phyloP scores from a whole-genome alignment of 2,888 invertebrate species.

The Mesorhabditis sp. region DNA sequence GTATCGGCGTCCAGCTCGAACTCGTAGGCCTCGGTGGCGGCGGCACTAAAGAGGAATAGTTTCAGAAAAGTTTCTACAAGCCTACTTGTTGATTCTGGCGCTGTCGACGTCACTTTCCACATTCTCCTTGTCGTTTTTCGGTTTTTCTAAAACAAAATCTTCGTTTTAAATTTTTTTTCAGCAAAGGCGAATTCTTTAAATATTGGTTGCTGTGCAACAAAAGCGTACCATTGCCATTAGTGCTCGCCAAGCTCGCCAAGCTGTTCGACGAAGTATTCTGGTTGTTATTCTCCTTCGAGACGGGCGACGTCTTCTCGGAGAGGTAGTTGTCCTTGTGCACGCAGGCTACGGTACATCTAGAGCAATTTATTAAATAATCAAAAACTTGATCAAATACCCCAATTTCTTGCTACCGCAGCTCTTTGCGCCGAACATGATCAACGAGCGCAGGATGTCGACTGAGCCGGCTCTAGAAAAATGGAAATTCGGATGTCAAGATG shows the following conservation, averaged over 20 bases:
- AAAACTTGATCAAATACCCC: not conserved
- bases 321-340: constrained; percentile 32
- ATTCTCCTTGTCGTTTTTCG: not conserved
- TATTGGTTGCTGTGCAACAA: no score
- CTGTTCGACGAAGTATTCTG: no score
- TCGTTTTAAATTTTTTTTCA: no score
- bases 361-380: constrained; percentile 18
- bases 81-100: not conserved
- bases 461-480: not conserved
- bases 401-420: constrained; percentile 30
- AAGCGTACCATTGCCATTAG: no score
- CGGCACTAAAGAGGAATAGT: not conserved
- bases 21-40: constrained; percentile 31
- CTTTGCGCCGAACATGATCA: constrained; percentile 47
- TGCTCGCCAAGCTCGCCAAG: no score
- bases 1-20: constrained; percentile 35
- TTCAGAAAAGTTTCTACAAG: not conserved
- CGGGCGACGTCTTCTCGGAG: constrained; percentile 6
- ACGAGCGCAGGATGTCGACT: constrained; percentile 24
- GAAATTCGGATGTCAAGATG: not conserved
- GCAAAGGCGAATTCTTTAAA: no score
- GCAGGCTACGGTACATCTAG: constrained; percentile 52
- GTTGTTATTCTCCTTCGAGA: no score
- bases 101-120: not conserved
- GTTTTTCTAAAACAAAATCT: no score